phyloP scores from a whole-genome alignment of 2,797 vertebrate genomes.

The Mycteria americana region DNA sequence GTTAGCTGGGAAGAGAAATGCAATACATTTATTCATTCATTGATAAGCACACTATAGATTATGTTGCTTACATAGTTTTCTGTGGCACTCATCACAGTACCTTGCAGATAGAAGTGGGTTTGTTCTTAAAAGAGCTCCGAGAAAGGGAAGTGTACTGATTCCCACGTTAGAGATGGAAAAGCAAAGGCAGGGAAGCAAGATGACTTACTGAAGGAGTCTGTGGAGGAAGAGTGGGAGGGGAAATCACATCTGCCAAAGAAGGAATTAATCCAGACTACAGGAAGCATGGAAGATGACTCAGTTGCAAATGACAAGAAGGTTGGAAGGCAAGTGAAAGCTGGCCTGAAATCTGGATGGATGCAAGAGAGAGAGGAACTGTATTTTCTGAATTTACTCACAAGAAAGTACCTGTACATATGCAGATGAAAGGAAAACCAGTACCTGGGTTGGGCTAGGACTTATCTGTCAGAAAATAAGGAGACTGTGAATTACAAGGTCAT shows the following conservation, averaged over 20 bases:
- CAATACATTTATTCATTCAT: neutral
- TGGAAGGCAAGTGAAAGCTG: constrained; percentile 25
- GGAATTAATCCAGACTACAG: constrained; percentile 17
- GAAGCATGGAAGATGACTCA: constrained; percentile 31
- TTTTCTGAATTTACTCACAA: neutral
- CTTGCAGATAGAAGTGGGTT: neutral
- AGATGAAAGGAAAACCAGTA: neutral
- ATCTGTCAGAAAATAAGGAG: neutral
- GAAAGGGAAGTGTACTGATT: neutral
- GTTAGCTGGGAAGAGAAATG: neutral
- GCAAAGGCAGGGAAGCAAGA: neutral
- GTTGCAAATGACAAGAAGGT: constrained; percentile 1
- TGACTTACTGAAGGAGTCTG: neutral
- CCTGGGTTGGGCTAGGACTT: neutral
- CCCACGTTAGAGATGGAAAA: neutral
- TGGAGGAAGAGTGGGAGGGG: constrained; percentile 32
- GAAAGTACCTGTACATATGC: neutral
- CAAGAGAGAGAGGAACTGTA: neutral
- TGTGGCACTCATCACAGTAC: neutral
- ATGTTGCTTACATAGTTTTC: neutral
- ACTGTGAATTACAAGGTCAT: neutral
- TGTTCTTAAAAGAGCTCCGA: neutral
- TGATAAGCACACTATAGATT: neutral
- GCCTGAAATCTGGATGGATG: neutral
- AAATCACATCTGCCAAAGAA: constrained; percentile 43